Percentiles rank a stretch among this genome's conserved stretches.
Evolutionary conservation across 2,797 vertebrate genomes (phyloP).

Genomic region (Sebastes hubbsi): DNA sequence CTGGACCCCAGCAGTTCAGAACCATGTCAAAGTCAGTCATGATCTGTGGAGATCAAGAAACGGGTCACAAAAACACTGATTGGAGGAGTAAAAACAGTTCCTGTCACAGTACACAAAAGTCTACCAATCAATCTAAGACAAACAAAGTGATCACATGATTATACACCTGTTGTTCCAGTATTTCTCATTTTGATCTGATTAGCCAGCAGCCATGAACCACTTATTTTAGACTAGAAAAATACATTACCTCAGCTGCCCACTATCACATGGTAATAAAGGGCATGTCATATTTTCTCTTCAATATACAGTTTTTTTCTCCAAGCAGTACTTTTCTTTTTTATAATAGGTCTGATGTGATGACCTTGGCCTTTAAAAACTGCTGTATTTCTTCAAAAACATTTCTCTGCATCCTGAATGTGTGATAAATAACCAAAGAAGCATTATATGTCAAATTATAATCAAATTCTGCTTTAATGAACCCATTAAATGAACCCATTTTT

Average conservation of each 20-base stretch:
- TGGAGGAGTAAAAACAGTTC: background rate
- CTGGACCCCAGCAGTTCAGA: conserved; percentile 74
- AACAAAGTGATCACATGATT: background rate
- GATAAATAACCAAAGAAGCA: background rate
- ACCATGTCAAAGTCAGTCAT: conserved; percentile 79
- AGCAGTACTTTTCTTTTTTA: background rate
- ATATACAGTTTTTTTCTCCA: background rate
- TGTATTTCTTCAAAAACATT: background rate
- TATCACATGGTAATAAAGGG: background rate
- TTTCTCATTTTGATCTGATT: background rate
- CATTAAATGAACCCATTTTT: too few relatives aligned
- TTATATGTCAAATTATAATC: background rate
- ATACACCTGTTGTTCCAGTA: too few relatives aligned
- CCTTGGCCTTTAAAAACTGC: background rate
- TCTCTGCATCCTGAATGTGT: background rate
- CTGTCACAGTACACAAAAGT: background rate
- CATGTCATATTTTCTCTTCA: background rate
- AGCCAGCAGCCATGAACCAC: background rate
- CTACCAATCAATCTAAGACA: background rate
- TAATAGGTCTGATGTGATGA: background rate
- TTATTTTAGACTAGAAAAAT: background rate
- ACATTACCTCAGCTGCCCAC: conserved; percentile 25
- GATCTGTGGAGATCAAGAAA: conserved; percentile 36
- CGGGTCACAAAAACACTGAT: background rate
- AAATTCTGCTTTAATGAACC: background rate